These are phyloP conservation scores for Montifringilla adamsi DNA, from an alignment of 2,113 vertebrate genomes.

Conservation along the genomic window DNA sequence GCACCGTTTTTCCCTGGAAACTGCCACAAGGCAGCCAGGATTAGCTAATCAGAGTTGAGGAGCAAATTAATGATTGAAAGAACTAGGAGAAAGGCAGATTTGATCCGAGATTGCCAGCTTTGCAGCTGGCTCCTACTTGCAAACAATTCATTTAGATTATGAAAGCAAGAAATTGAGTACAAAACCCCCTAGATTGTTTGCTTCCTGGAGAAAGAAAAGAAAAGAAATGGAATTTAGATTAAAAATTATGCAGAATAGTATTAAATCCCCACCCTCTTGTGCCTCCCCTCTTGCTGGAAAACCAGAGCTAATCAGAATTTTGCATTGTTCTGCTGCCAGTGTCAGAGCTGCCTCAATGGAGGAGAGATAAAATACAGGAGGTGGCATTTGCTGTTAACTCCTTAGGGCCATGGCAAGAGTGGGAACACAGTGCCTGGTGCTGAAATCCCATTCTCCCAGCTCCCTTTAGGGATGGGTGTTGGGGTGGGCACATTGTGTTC, in stretches of 20 bases:
- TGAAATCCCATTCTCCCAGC: accelerated
- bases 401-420: background rate
- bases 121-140: conserved; percentile 68
- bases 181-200: conserved; percentile 65
- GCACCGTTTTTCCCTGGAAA: background rate
- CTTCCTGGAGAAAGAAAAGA: conserved; percentile 61
- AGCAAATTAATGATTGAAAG: conserved; percentile 41
- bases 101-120: conserved; percentile 9
- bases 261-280: conserved; percentile 48
- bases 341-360: conserved; percentile 44
- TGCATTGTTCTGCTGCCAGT: conserved; percentile 38
- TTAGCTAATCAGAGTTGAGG: conserved; percentile 44
- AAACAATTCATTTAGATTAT: conserved; percentile 72
- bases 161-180: conserved; percentile 64
- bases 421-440: background rate
- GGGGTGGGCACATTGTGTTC: accelerated
- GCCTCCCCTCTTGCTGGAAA: conserved; percentile 38
- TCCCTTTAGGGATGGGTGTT: background rate
- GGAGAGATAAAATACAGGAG: conserved; percentile 22
- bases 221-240: conserved; percentile 67
- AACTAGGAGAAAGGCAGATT: conserved; percentile 27
- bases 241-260: conserved; percentile 61
- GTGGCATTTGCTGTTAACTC: conserved; percentile 48
- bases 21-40: conserved; percentile 10
- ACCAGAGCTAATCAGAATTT: conserved; percentile 38